These are phyloP conservation scores for Halichoeres trimaculatus DNA, from an alignment of 2,113 vertebrate genomes.

Conservation along the genomic window DNA sequence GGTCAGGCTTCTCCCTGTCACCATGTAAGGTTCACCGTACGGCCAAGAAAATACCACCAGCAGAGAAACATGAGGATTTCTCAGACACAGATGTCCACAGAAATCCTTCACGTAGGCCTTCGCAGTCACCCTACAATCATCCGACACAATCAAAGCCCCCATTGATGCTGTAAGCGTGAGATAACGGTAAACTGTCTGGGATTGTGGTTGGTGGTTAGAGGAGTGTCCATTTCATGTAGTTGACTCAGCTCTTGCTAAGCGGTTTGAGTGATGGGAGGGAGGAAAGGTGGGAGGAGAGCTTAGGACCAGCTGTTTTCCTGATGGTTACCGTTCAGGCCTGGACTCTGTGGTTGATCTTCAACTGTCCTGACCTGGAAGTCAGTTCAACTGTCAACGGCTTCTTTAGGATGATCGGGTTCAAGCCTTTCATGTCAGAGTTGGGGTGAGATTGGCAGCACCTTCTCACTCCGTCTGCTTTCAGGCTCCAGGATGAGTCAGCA, in stretches of 20 bases:
- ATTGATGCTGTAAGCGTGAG: constrained; percentile 45
- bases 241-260: constrained; percentile 68
- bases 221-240: constrained; percentile 41
- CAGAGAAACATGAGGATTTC: constrained; percentile 33
- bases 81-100: constrained; percentile 48
- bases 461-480: constrained; percentile 32
- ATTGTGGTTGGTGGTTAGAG: constrained; percentile 38
- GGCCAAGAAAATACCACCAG: constrained; percentile 52
- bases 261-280: constrained; percentile 36
- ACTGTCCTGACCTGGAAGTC: constrained; percentile 67
- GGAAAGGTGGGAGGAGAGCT: constrained; percentile 21
- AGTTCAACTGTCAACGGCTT: constrained; percentile 74
- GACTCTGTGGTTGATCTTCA: constrained; percentile 50
- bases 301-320: constrained; percentile 71
- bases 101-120: constrained; percentile 26
- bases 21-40: constrained; percentile 39
- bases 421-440: constrained; percentile 61
- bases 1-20: constrained; percentile 37
- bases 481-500: constrained; percentile 59
- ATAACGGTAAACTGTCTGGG: constrained; percentile 57
- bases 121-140: constrained; percentile 58
- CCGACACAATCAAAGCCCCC: constrained; percentile 38
- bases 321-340: constrained; percentile 41
- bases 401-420: constrained; percentile 54
- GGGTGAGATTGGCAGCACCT: constrained; percentile 46